Evolutionary conservation across 2,113 vertebrate genomes (phyloP).

Genomic region (Otolemur garnettii): DNA sequence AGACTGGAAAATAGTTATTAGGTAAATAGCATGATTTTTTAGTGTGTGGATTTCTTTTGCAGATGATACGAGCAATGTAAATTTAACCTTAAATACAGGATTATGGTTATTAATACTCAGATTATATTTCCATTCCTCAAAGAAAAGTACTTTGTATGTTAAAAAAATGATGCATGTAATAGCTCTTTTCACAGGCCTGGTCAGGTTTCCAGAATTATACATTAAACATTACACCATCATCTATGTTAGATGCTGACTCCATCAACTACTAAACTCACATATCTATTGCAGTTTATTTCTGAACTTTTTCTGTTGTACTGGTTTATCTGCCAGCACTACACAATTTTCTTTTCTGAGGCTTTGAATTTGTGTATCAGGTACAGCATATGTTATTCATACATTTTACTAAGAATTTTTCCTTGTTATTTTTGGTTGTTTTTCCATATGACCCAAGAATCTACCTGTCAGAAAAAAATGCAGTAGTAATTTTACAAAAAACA

Average conservation of each 20-base stretch:
- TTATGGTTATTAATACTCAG: not conserved
- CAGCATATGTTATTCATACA: not conserved
- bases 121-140: not conserved
- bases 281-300: not conserved
- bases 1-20: not conserved
- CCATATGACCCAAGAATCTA: not conserved
- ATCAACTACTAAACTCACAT: not conserved
- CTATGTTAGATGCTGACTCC: not conserved
- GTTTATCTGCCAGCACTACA: not conserved
- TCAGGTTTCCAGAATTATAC: not conserved
- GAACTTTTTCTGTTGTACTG: not conserved
- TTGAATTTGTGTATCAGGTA: not conserved
- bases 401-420: not conserved
- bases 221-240: not conserved
- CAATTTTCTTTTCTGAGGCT: not conserved
- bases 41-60: not conserved
- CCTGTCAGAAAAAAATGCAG: not conserved
- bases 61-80: not conserved
- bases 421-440: not conserved
- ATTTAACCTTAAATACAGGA: not conserved
- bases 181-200: not conserved
- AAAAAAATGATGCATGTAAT: not conserved
- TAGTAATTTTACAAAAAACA: not conserved
- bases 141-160: not conserved
- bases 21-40: not conserved